These are phyloP conservation scores for Lamproptera curius DNA, from an alignment of 2,888 invertebrate species.

Conservation along the genomic window DNA sequence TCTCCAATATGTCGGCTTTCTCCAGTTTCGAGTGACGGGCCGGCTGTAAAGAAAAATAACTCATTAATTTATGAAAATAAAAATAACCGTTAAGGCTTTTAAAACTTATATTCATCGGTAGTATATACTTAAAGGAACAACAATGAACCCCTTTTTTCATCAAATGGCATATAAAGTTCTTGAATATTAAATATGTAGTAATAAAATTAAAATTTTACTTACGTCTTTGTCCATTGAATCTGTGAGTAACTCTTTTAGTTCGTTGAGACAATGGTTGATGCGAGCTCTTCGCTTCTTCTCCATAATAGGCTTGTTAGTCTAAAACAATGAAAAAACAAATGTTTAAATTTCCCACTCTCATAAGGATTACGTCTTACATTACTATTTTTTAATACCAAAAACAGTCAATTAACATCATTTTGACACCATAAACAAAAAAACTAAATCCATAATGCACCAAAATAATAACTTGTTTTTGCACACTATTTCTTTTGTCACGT, in stretches of 20 bases:
- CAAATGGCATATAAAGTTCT: too few species aligned
- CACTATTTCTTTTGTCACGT: not conserved
- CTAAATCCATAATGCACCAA: too few species aligned
- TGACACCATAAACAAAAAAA: too few species aligned
- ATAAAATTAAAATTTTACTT: constrained; percentile 65
- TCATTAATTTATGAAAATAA: too few species aligned
- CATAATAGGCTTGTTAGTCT: constrained; percentile 96
- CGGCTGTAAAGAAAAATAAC: constrained; percentile 83
- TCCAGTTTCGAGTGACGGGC: constrained; percentile 95
- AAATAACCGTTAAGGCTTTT: too few species aligned
- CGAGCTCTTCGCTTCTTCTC: constrained; percentile 93
- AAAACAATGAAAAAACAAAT: constrained; percentile 48
- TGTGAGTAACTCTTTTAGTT: constrained; percentile 90
- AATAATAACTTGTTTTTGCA: not conserved
- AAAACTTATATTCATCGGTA: too few species aligned
- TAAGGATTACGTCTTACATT: too few species aligned
- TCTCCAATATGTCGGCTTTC: constrained; percentile 96
- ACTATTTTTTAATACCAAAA: constrained; percentile 11
- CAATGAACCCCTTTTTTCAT: too few species aligned
- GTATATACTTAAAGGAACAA: too few species aligned
- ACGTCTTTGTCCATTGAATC: constrained; percentile 94
- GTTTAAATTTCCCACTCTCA: constrained; percentile 11
- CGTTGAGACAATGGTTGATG: constrained; percentile 93
- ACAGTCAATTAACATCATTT: not conserved
- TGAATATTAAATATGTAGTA: too few species aligned